Conservation (phyloP, 1,140 invertebrate species). For the Propsilocerus akamusi region DNA sequence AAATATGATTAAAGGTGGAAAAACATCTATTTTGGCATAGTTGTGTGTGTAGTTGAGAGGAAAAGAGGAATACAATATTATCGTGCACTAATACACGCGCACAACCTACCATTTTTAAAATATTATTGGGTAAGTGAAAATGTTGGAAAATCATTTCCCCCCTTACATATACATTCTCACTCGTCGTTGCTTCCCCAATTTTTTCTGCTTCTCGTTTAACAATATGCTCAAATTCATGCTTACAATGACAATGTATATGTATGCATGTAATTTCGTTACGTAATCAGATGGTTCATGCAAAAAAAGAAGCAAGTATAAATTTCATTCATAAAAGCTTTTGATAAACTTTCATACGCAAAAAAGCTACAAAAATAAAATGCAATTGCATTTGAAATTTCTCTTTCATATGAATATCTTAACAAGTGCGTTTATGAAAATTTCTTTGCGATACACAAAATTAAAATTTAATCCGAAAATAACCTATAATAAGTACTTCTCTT, state of each 20-base stretch:
- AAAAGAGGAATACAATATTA: background rate
- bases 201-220: background rate
- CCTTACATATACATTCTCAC: background rate
- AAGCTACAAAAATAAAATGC: too few species aligned
- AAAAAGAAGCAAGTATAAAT: too few species aligned
- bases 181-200: too few species aligned
- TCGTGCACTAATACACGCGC: background rate
- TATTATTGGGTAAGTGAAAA: background rate
- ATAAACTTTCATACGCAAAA: too few species aligned
- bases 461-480: too few species aligned
- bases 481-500: too few species aligned
- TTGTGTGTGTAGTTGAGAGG: background rate
- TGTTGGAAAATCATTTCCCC: background rate
- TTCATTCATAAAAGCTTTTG: conserved; percentile 2
- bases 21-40: too few species aligned
- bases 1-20: background rate
- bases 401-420: too few species aligned
- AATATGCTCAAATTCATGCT: background rate
- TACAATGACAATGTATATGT: background rate
- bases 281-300: too few species aligned
- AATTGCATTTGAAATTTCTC: too few species aligned
- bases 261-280: background rate
- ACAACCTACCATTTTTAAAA: background rate
- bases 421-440: too few species aligned
- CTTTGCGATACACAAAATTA: too few species aligned